phyloP scores from a whole-genome alignment of 2,888 invertebrate genomes.

The Corythucha ciliata region DNA sequence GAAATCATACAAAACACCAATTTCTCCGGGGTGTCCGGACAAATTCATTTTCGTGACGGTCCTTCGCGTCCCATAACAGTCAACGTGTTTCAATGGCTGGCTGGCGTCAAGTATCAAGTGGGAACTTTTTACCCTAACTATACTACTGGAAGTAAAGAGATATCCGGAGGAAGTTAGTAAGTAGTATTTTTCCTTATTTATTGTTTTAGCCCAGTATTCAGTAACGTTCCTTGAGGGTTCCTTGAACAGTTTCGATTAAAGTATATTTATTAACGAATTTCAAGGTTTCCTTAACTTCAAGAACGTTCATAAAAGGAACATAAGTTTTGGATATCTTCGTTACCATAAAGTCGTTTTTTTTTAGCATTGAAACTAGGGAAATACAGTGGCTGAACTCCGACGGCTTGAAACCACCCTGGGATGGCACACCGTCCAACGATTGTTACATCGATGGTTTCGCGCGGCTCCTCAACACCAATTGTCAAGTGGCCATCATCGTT shows the following conservation, averaged over 20 bases:
- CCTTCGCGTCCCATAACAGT: slow-evolving; percentile 56
- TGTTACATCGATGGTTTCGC: slow-evolving; percentile 64
- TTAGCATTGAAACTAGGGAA: too few relatives aligned
- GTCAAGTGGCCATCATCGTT: slow-evolving; percentile 61
- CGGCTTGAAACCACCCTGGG: slow-evolving; percentile 53
- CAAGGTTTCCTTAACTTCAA: too few relatives aligned
- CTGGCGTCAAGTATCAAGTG: slow-evolving; percentile 45
- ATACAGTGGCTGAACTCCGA: slow-evolving; percentile 59
- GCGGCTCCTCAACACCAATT: slow-evolving; percentile 55
- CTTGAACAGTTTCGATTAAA: too few relatives aligned
- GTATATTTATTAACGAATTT: too few relatives aligned
- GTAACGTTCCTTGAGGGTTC: too few relatives aligned
- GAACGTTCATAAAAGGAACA: too few relatives aligned
- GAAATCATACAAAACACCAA: slow-evolving; percentile 55
- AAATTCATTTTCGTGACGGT: slow-evolving; percentile 58
- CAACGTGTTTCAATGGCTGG: slow-evolving; percentile 52
- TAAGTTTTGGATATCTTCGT: too few relatives aligned
- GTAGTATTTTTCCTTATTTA: too few relatives aligned
- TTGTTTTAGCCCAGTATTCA: too few relatives aligned
- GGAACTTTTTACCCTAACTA: slow-evolving; percentile 52
- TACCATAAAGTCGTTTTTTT: too few relatives aligned
- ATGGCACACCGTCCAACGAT: slow-evolving; percentile 52
- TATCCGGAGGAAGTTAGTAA: too few relatives aligned
- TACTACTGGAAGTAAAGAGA: slow-evolving; percentile 48
- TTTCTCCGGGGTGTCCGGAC: slow-evolving; percentile 65